A percentile compares a stretch with the other conserved stretches of the same genome.
phyloP scores from a whole-genome alignment of 2,888 invertebrate species.

The Oligia fasciuncula region DNA sequence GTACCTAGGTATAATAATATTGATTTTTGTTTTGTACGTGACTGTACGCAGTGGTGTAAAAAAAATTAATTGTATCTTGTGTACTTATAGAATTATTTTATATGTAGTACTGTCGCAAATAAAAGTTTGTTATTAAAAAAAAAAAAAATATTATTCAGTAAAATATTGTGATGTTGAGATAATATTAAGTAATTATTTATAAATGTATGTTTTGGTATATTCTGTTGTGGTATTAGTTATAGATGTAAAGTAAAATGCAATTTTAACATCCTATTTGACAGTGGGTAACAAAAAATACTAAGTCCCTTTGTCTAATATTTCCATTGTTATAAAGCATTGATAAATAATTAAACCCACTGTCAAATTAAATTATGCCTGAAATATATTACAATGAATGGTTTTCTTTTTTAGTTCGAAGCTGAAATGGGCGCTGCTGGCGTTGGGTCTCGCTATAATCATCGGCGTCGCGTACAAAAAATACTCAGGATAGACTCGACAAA shows the following conservation, averaged over 20 bases:
- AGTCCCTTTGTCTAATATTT: background rate
- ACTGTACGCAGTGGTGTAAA: conserved; percentile 25
- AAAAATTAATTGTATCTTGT: background rate
- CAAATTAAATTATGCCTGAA: background rate
- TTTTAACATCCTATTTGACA: conserved; percentile 4
- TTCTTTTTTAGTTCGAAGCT: conserved; percentile 70
- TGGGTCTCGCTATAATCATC: conserved; percentile 76
- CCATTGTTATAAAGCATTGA: background rate
- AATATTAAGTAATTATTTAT: conserved; percentile 2
- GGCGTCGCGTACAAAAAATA: conserved; percentile 78
- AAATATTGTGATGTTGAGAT: background rate
- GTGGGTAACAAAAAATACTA: background rate
- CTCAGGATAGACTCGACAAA: conserved; percentile 48
- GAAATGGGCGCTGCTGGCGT: conserved; percentile 79
- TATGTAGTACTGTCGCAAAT: background rate
- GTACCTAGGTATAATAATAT: conserved; percentile 8
- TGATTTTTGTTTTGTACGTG: conserved; percentile 11
- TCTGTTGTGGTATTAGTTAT: background rate
- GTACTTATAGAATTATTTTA: background rate
- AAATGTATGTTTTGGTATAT: background rate
- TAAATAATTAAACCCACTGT: conserved; percentile 7
- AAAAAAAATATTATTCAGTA: background rate
- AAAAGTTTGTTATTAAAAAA: background rate
- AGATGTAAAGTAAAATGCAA: background rate
- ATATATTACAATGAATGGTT: background rate